Evolutionary conservation across 2,113 vertebrate species (phyloP).

Genomic region (Felis chaus): DNA sequence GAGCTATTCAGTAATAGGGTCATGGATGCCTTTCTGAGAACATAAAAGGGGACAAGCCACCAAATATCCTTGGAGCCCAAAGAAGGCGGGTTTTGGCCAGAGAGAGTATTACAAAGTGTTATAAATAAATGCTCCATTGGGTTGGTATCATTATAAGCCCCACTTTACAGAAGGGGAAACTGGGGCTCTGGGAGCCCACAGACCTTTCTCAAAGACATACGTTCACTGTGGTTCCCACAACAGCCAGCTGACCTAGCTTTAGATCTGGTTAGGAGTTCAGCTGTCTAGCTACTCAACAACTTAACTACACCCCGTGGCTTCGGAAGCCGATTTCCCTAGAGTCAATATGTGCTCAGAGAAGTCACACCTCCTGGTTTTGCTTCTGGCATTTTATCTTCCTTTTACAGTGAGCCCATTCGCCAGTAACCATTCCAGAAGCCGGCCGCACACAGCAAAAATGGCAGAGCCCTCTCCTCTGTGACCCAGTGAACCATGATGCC

Average conservation of each 20-base stretch:
- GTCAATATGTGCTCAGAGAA: background rate
- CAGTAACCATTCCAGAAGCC: background rate
- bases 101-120: background rate
- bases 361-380: background rate
- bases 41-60: background rate
- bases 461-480: background rate
- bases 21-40: background rate
- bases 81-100: background rate
- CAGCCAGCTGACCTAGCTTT: background rate
- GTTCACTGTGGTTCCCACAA: too few relatives aligned
- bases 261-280: background rate
- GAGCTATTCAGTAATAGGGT: background rate
- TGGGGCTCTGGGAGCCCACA: background rate
- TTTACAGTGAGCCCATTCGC: background rate
- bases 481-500: rapidly evolving
- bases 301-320: background rate
- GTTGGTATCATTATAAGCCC: background rate
- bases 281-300: background rate
- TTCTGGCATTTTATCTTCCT: background rate
- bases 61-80: background rate
- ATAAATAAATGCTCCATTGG: background rate
- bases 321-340: background rate
- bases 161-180: background rate
- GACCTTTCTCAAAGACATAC: background rate
- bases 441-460: background rate